Evolutionary conservation across 2,888 invertebrate species (phyloP).

Genomic region (Nemurella pictetii): DNA sequence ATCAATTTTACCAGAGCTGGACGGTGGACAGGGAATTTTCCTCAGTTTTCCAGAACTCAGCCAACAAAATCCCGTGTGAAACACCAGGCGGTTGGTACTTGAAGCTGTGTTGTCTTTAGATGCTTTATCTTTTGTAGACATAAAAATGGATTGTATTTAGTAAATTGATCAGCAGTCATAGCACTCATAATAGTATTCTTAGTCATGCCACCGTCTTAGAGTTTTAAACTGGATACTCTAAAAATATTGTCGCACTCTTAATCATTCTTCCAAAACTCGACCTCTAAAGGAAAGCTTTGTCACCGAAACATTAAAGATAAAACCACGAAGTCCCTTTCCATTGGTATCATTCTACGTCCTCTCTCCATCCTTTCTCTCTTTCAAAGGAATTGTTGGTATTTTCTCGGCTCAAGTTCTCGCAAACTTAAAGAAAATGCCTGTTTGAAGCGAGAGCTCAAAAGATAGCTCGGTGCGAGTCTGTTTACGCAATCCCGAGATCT

Average conservation of each 20-base stretch:
- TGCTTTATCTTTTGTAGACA: background rate
- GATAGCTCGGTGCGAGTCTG: background rate
- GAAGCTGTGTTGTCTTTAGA: background rate
- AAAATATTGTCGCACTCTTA: background rate
- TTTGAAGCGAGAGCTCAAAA: background rate
- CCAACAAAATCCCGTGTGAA: background rate
- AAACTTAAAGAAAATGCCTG: background rate
- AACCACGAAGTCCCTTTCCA: background rate
- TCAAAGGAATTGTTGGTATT: background rate
- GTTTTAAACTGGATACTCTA: background rate
- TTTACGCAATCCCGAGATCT: background rate
- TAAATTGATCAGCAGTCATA: background rate
- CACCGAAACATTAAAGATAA: background rate
- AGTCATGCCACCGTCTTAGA: too few relatives aligned
- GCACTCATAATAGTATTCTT: too few relatives aligned
- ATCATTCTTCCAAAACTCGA: background rate
- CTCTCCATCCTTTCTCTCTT: background rate
- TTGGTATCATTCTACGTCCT: background rate
- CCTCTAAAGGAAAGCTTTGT: background rate
- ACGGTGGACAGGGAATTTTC: background rate
- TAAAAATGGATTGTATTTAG: background rate
- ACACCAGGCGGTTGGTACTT: background rate
- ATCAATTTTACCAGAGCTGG: constrained; percentile 23
- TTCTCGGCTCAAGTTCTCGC: background rate
- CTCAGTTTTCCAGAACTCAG: background rate